These are phyloP conservation scores for Cheilosia pagana DNA, from an alignment of 2,888 invertebrate species.

Conservation along the genomic window DNA sequence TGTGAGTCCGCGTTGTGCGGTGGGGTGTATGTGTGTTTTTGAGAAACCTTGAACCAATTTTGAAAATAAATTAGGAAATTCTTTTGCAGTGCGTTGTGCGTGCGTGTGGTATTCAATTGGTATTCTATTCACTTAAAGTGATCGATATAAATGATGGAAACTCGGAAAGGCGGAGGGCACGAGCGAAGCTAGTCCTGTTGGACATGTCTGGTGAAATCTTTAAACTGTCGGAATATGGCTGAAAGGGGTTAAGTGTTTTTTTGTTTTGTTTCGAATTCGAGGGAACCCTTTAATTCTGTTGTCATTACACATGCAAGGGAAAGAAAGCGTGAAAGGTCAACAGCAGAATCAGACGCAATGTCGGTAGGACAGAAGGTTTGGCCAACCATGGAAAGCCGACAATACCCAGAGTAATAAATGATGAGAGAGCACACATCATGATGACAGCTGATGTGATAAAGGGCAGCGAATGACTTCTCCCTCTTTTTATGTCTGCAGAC, in stretches of 20 bases:
- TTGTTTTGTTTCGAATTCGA: conserved; percentile 11
- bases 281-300: conserved; percentile 34
- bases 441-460: too few species aligned
- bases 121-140: conserved; percentile 51
- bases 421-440: too few species aligned
- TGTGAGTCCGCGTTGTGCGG: neutral
- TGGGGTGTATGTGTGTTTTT: conserved; percentile 26
- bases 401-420: conserved; percentile 24
- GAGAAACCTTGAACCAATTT: conserved; percentile 81
- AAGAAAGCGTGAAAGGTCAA: conserved; percentile 45
- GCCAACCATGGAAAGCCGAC: neutral
- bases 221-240: neutral
- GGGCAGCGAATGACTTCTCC: too few species aligned
- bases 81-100: conserved; percentile 76
- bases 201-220: conserved; percentile 29
- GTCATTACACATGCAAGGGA: neutral
- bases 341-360: conserved; percentile 7
- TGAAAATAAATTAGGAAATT: conserved; percentile 83
- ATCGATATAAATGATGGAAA: conserved; percentile 66
- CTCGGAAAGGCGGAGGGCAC: neutral
- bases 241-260: conserved; percentile 41
- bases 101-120: conserved; percentile 18
- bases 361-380: neutral
- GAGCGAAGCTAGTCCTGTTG: conserved; percentile 1
- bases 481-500: too few species aligned